A percentile compares a stretch with the other conserved stretches of the same genome.
Conservation (phyloP, 2,113 vertebrate species). For the Nymphicus hollandicus region DNA sequence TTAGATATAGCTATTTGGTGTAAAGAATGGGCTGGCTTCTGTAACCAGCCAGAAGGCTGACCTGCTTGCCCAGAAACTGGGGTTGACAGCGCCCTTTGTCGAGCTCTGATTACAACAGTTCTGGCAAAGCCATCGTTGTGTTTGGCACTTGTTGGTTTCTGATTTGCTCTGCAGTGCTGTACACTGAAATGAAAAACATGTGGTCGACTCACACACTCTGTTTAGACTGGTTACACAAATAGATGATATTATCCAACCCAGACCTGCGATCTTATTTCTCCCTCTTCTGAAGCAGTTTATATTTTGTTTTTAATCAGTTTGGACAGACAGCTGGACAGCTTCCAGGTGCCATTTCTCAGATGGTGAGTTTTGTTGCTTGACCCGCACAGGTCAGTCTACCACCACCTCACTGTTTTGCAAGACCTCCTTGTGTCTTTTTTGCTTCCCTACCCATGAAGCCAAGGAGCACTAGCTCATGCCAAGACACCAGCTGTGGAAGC, state of each 20-base stretch:
- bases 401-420: not conserved
- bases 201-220: slow-evolving; percentile 36
- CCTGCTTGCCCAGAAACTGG: not conserved
- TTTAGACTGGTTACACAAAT: slow-evolving; percentile 66
- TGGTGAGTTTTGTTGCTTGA: not conserved
- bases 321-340: not conserved
- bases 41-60: not conserved
- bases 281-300: slow-evolving; percentile 40
- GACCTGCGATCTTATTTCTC: slow-evolving; percentile 16
- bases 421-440: not conserved
- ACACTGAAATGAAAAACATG: slow-evolving; percentile 71
- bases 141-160: slow-evolving; percentile 46
- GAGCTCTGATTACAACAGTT: slow-evolving; percentile 30
- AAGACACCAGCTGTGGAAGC: not conserved
- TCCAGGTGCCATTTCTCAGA: slow-evolving; percentile 5
- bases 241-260: slow-evolving; percentile 55
- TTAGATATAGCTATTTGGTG: not conserved
- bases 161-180: slow-evolving; percentile 20
- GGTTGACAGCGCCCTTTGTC: not conserved
- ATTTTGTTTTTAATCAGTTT: slow-evolving; percentile 51
- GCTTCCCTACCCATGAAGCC: not conserved
- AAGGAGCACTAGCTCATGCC: not conserved
- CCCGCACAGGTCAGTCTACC: not conserved
- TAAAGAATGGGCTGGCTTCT: not conserved
- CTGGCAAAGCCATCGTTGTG: slow-evolving; percentile 10